Base-by-base conservation (phyloP, 2,888 invertebrate species). In the Spisula subtruncata region DNA sequence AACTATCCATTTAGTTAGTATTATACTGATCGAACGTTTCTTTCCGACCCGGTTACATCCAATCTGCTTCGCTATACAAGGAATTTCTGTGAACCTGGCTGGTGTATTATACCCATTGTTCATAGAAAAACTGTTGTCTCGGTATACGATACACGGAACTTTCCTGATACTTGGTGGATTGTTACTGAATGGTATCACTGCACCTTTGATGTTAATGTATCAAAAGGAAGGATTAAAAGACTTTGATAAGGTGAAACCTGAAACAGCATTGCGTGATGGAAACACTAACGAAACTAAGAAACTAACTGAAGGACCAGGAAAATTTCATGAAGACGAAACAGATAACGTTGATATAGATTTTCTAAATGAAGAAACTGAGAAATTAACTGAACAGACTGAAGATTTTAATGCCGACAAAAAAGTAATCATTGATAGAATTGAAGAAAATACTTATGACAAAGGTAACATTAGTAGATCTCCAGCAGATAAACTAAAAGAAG, bases 111-210 rank as follows among this genome's bases (percentile, higher is more conserved):
- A 85, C 29, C 85, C 85, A n/a, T 20, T 80, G 14, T 41, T 85
- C 10, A 85, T 85, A 12, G 80, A 35, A n/a, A 0, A 14, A 0
- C 32, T 85, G 18, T 18, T 85, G 32, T 56, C 54, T 6, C 51
- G 29, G 0, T 85, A 85, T 29, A 54, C 54, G 2, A 35, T 80
- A 56, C 79, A 56, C 32, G 85, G 85, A 8, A 85, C 85, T 6
- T 85, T 85, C 20, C 41, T 85, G 18, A 41, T 85, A 25, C 85
- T 85, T 32, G 85, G 85, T 5, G 85, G 56, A n/a, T 12, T 85
- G 32, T 41, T 80, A 1, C 20, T 85, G 56, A 85, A 85, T 35
- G 79, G 85, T 18, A n/a, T 79, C 35, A 79, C 46, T 32, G 80
- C 25, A 4, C 56, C 85, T n/a, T 18, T 84, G 20, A 8, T 85